Conservation (phyloP, 2,797 vertebrate species). For the Chelidonichthys spinosus region DNA sequence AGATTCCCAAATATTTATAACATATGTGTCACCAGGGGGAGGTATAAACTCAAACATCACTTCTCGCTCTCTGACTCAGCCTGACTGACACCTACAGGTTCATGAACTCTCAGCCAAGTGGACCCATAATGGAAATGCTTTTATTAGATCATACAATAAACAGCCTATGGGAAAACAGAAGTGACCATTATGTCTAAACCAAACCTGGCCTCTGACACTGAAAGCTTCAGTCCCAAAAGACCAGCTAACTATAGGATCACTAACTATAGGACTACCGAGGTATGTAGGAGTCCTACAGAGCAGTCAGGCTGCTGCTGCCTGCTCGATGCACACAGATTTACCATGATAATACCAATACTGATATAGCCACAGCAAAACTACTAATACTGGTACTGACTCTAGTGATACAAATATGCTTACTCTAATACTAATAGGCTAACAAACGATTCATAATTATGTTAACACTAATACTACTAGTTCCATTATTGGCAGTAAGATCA, state of each 20-base stretch:
- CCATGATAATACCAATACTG: background rate
- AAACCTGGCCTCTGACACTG: conserved; percentile 14
- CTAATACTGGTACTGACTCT: background rate
- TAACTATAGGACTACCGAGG: conserved; percentile 44
- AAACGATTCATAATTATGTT: background rate
- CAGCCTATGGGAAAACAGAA: conserved; percentile 25
- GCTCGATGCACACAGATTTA: background rate
- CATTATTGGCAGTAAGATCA: background rate
- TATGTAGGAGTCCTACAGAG: conserved; percentile 19
- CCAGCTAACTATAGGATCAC: conserved; percentile 49
- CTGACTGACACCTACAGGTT: conserved; percentile 58
- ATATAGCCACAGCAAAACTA: background rate
- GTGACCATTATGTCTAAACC: conserved; percentile 20
- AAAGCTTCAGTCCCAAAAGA: conserved; percentile 36
- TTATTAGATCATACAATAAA: background rate
- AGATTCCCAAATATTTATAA: background rate
- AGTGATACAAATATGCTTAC: background rate
- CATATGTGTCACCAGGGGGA: conserved; percentile 56
- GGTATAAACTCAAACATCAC: conserved; percentile 40
- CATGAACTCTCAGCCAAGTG: conserved; percentile 10
- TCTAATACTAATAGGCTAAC: background rate
- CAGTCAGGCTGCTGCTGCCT: background rate
- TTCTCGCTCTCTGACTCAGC: background rate
- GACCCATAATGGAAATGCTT: conserved; percentile 10
- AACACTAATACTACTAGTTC: background rate